phyloP scores from a whole-genome alignment of 2,797 vertebrate species.

The Hemitrygon akajei region DNA sequence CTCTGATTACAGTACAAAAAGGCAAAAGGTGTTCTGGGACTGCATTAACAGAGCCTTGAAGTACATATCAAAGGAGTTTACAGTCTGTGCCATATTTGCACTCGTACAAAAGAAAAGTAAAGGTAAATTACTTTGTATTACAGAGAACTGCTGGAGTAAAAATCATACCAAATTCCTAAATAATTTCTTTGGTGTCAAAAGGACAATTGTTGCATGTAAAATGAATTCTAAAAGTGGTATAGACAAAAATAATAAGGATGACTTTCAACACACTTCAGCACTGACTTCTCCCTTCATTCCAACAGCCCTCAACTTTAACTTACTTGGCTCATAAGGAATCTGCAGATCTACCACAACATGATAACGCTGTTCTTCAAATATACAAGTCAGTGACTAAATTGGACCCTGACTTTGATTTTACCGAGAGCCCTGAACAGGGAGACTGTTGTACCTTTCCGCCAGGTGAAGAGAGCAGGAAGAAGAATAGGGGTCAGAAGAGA shows the following conservation, averaged over 20 bases:
- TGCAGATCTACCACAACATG: neutral
- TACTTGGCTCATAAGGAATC: neutral
- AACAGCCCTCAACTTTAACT: neutral
- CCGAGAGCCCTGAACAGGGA: neutral
- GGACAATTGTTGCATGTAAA: neutral
- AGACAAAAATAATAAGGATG: neutral
- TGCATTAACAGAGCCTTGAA: no score
- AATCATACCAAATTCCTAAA: neutral
- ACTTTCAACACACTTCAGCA: neutral
- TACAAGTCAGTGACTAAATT: no score
- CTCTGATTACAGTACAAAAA: neutral
- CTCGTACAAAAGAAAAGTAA: neutral
- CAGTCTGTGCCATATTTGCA: neutral
- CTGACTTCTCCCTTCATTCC: neutral
- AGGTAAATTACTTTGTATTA: neutral
- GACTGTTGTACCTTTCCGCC: neutral
- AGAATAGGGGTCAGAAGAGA: neutral
- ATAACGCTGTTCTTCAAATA: no score
- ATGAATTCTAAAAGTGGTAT: neutral
- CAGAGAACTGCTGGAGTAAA: neutral
- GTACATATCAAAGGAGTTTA: no score
- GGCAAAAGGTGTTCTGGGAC: neutral
- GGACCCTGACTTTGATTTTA: neutral
- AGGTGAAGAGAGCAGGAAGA: neutral
- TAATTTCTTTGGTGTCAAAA: neutral